phyloP scores from a whole-genome alignment of 2,797 vertebrate species.

The Arctocebus calabarensis region DNA sequence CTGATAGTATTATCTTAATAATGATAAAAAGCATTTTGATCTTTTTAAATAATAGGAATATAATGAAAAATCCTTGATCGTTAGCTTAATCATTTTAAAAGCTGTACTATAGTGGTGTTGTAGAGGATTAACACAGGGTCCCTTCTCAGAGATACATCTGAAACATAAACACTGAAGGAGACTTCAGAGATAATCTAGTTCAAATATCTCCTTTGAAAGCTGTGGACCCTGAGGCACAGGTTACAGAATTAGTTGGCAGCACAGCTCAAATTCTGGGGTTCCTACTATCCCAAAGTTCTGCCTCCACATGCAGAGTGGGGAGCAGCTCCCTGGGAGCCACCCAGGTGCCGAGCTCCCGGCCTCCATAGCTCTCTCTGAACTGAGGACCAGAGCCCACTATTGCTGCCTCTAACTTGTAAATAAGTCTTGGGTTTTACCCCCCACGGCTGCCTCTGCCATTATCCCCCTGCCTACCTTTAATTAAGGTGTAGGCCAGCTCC shows the following conservation, averaged over 20 bases:
- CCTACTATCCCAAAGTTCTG: background rate
- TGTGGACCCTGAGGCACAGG: background rate
- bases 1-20: slow-evolving; percentile 35
- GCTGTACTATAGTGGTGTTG: background rate
- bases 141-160: background rate
- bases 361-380: background rate
- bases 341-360: background rate
- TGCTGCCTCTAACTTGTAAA: background rate
- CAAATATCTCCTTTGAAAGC: background rate
- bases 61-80: background rate
- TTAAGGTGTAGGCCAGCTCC: no score
- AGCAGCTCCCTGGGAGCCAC: background rate
- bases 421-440: background rate
- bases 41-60: slow-evolving; percentile 20
- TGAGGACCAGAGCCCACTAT: background rate
- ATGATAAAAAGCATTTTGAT: background rate
- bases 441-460: background rate
- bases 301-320: background rate
- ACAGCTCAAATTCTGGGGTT: background rate
- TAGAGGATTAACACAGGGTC: background rate
- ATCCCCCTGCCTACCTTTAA: background rate
- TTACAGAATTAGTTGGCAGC: background rate
- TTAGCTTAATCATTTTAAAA: background rate
- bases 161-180: background rate
- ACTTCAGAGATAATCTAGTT: background rate